Evolutionary conservation across 2,888 invertebrate genomes (phyloP).

Genomic region (Hypselothyrea guttata): DNA sequence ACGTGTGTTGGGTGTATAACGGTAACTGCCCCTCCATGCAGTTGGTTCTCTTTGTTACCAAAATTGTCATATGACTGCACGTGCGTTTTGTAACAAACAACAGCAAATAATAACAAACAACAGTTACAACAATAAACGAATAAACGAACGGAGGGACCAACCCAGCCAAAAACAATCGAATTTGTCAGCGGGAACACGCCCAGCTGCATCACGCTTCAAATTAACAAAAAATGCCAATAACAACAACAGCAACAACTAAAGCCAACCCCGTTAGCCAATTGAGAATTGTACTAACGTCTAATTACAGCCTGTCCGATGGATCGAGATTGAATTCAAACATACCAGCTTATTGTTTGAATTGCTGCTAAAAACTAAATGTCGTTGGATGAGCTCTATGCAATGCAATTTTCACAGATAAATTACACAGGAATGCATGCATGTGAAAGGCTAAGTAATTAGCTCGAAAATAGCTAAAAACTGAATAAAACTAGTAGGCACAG

Average conservation of each 20-base stretch:
- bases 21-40: conserved; percentile 19
- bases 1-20: conserved; percentile 21
- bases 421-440: conserved; percentile 49
- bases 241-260: conserved; percentile 10
- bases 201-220: conserved; percentile 45
- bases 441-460: conserved; percentile 43
- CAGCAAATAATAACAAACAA: conserved; percentile 4
- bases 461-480: conserved; percentile 8
- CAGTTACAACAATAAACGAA: conserved; percentile 8
- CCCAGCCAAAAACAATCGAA: conserved; percentile 27
- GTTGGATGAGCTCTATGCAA: conserved; percentile 21
- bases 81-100: conserved; percentile 27
- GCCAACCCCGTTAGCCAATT: background rate
- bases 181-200: conserved; percentile 50
- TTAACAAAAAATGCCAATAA: conserved; percentile 29
- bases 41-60: conserved; percentile 25
- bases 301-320: conserved; percentile 21
- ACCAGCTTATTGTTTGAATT: background rate
- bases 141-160: conserved; percentile 31
- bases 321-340: conserved; percentile 9
- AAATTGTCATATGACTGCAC: conserved; percentile 29
- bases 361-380: conserved; percentile 4
- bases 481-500: too few species aligned
- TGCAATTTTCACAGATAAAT: conserved; percentile 50
- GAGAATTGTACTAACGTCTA: conserved; percentile 8